phyloP scores from a whole-genome alignment of 2,113 vertebrate genomes.

The Corvus hawaiiensis region DNA sequence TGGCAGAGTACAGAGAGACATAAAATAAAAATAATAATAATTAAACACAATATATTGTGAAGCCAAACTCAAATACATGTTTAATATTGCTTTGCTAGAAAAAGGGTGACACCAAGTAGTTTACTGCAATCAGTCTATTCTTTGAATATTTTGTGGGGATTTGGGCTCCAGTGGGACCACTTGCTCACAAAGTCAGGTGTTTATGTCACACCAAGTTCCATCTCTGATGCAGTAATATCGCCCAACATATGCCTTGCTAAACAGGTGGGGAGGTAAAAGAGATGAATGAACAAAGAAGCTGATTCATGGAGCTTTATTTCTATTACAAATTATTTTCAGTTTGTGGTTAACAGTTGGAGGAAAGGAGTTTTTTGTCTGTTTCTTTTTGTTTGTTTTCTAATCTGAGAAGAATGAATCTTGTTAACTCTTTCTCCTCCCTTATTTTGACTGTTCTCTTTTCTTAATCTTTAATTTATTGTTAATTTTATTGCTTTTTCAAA shows the following conservation, averaged over 20 bases:
- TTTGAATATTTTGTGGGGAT: not conserved
- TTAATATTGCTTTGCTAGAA: not conserved
- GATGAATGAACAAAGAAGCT: not conserved
- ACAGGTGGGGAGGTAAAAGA: not conserved
- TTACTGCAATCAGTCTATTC: not conserved
- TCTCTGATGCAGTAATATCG: not conserved
- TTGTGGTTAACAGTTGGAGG: not conserved
- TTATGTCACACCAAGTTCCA: not conserved
- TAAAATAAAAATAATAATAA: not conserved
- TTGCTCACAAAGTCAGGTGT: not conserved
- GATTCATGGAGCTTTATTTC: not conserved
- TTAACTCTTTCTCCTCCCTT: not conserved
- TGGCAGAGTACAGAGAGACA: not conserved
- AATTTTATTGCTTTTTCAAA: not conserved
- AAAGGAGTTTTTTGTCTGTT: rapidly evolving
- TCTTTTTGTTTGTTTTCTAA: not conserved
- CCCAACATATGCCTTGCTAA: not conserved
- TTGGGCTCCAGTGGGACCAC: not conserved
- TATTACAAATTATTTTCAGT: not conserved
- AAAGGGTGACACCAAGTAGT: rapidly evolving
- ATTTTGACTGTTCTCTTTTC: not conserved
- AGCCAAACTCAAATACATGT: not conserved
- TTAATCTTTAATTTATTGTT: not conserved
- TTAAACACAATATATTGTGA: not conserved
- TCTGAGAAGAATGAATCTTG: no score